Evolutionary conservation across 1,140 invertebrate genomes (phyloP), one percentile per base, ranked within the genome.

Genomic region (Drosophila bipectinata): DNA sequence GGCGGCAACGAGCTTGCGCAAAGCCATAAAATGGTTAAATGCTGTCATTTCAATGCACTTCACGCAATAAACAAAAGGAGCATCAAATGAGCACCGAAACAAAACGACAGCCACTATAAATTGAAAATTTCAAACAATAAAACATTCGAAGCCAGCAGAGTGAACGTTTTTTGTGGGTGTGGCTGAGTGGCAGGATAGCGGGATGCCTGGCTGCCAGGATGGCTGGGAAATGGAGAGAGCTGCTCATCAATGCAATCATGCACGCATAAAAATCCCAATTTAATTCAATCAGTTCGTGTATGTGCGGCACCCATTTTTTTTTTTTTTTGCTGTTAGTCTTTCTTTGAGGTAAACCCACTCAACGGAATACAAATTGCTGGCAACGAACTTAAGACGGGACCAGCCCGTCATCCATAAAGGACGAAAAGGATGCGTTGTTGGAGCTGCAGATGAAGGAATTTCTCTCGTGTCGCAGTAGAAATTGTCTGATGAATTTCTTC

Each of bases 401-500:
- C 14, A 12, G 41, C 14, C 41, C 41, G 56, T 24, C 61, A 76
- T 37, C 32, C 32, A 41, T 18, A 48, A 47, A 26, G 41, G 52
- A 68, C 41, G 24, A 24, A 1, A 37, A 1, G 52, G n/a, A 15
- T 57, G 28, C 32, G 60, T 76, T 21, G 44, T 60, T 41, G 55
- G 26, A 49, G 34, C 37, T 34, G 30, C 47, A 26, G 55, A 48
- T 60, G 64, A 30, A 44, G 48, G 73, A 77, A 60, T 78, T 32
- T 18, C 53, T 80, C 45, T 81, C 49, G 58, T 77, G 68, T 58
- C 79, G 58, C 55, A 62, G 45, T 49, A 75, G 44, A 73, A 79
- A 84, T 87, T 62, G 63, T 79, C 83, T 87, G 83, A 87, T 88
- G 83, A 88, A 87, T 87, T 87, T 83, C 71, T 79, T 82, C 83